phyloP scores from a whole-genome alignment of 2,797 vertebrate genomes.

The Syndactyla subalaris region DNA sequence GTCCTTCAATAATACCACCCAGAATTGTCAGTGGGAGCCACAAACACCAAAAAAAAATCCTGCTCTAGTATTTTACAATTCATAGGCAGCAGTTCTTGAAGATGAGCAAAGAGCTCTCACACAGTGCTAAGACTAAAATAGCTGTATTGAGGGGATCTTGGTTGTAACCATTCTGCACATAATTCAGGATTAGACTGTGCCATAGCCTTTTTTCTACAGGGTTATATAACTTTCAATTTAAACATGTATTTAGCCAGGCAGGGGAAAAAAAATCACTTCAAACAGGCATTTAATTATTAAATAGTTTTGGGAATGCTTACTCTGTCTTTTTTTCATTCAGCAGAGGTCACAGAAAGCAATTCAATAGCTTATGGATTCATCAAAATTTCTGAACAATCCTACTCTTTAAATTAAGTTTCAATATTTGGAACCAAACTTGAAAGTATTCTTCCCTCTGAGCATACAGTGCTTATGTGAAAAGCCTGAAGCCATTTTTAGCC shows the following conservation, averaged over 20 bases:
- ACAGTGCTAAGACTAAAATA: neutral
- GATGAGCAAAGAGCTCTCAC: neutral
- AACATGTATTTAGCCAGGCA: conserved; percentile 27
- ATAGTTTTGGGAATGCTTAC: neutral
- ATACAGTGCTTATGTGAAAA: conserved; percentile 49
- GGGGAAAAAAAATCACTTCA: neutral
- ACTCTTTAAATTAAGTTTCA: conserved; percentile 44
- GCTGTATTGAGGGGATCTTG: conserved; percentile 7
- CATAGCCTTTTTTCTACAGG: neutral
- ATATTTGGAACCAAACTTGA: conserved; percentile 49
- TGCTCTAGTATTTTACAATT: neutral
- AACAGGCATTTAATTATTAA: conserved; percentile 16
- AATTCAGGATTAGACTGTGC: conserved; percentile 3
- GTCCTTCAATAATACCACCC: neutral
- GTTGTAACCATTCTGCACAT: neutral
- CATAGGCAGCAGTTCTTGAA: neutral
- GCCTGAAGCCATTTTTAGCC: conserved; percentile 69
- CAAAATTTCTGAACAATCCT: conserved; percentile 31
- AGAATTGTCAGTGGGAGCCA: neutral
- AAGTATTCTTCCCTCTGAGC: conserved; percentile 51
- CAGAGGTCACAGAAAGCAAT: neutral
- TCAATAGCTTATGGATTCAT: conserved; percentile 18
- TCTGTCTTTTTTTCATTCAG: neutral
- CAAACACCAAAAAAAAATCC: neutral
- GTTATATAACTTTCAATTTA: conserved; percentile 33